phyloP scores from a whole-genome alignment of 2,888 invertebrate species.

The Carcina quercana region DNA sequence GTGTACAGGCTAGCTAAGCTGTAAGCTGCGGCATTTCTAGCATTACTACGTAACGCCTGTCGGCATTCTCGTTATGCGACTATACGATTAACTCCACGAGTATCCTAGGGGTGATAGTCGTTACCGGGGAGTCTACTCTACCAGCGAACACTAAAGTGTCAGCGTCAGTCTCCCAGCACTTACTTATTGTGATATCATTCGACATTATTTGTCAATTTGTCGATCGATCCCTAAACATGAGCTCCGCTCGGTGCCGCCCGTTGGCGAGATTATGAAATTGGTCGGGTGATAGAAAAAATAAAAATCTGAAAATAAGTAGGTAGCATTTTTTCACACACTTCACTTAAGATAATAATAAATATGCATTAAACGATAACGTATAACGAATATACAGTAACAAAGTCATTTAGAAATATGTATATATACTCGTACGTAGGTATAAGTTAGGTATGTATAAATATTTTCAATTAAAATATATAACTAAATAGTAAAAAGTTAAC shows the following conservation, averaged over 20 bases:
- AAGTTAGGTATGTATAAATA: conserved; percentile 55
- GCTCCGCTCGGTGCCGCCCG: conserved; percentile 41
- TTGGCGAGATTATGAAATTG: conserved; percentile 56
- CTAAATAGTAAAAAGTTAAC: conserved; percentile 66
- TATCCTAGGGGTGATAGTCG: conserved; percentile 45
- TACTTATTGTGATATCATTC: conserved; percentile 48
- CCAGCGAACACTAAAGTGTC: conserved; percentile 55
- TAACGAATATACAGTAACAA: conserved; percentile 59
- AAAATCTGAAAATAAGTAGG: conserved; percentile 74
- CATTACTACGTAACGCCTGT: conserved; percentile 41
- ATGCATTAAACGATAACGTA: conserved; percentile 58
- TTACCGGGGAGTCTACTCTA: conserved; percentile 55
- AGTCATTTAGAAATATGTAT: conserved; percentile 46
- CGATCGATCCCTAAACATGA: conserved; percentile 51
- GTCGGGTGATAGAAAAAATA: conserved; percentile 70
- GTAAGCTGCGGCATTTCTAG: conserved; percentile 56
- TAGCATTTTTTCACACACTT: conserved; percentile 71
- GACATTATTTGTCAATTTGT: conserved; percentile 49
- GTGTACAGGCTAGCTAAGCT: conserved; percentile 44
- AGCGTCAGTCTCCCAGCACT: conserved; percentile 51
- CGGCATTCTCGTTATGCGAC: conserved; percentile 28
- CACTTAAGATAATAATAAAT: conserved; percentile 54
- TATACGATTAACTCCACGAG: conserved; percentile 45
- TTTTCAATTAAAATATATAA: conserved; percentile 54
- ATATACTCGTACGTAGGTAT: too few species aligned